phyloP scores from a whole-genome alignment of 2,888 invertebrate species.

The Drosophila percnosoma region DNA sequence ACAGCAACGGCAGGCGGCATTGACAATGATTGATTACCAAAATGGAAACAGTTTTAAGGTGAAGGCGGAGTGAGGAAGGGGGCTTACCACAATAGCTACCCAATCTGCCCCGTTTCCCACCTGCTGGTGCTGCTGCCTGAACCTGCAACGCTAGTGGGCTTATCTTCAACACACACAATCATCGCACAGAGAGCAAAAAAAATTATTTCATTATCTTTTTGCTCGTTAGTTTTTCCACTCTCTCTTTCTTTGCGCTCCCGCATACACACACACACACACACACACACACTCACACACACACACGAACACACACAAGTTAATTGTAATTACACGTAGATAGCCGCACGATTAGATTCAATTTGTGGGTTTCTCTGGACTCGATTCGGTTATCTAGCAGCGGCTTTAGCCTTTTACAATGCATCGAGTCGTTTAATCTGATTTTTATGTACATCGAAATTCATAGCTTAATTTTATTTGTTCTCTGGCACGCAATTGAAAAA shows the following conservation, averaged over 20 bases:
- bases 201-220: conserved; percentile 75
- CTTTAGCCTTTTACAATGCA: conserved; percentile 43
- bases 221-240: conserved; percentile 63
- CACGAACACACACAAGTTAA: conserved; percentile 53
- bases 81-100: conserved; percentile 56
- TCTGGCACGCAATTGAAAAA: conserved; percentile 18
- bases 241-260: conserved; percentile 9
- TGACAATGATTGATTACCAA: conserved; percentile 83
- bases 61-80: not conserved
- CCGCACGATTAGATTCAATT: conserved; percentile 77
- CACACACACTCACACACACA: conserved; percentile 15
- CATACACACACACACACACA: conserved; percentile 1
- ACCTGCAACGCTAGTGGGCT: conserved; percentile 42
- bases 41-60: conserved; percentile 61
- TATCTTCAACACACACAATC: conserved; percentile 33
- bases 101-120: conserved; percentile 26
- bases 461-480: conserved; percentile 10
- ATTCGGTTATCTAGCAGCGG: conserved; percentile 43
- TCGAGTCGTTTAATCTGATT: conserved; percentile 67
- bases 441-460: conserved; percentile 45
- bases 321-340: conserved; percentile 79
- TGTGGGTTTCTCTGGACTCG: conserved; percentile 47
- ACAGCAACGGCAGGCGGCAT: conserved; percentile 71
- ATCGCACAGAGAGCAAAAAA: conserved; percentile 21
- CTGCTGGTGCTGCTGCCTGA: conserved; percentile 20